Evolutionary conservation across 2,113 vertebrate genomes (phyloP), one percentile per base, ranked within the genome.

Genomic region (Triplophysa tibetana): DNA sequence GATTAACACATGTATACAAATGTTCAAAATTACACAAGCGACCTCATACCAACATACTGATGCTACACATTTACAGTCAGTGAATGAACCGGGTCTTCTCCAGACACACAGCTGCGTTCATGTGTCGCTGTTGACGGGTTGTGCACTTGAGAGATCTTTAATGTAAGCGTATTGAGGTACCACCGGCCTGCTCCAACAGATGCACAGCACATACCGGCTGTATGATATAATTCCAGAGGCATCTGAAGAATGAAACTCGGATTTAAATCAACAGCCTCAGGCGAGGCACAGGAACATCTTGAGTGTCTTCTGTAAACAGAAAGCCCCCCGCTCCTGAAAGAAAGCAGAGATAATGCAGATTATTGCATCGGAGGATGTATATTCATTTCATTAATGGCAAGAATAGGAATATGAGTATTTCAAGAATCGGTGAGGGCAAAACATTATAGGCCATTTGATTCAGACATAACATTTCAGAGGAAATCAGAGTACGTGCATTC

Each of bases 251-350:
- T 86, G 88, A 88, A 80, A 88, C 87, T 85, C 83, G 86, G 88
- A 90, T 88, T 81, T 85, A 84, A 90, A 89, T 88, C 88, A 87
- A 85, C 89, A 91, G 92, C 92, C 90, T 86, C 79, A 87, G 88
- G 84, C 87, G 80, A 88, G 87, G 87, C 88, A 90, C 75, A 56
- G 41, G 21, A 88, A 86, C 79, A 74, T 88, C 84, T 73, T 33
- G 70, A 67, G 79, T 77, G 63, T 87, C 70, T 83, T 86, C 78
- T 70, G 70, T 78, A 85, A 87, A 88, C 86, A 86, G 38, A 77
- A 79, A 72, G 56, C 62, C 63, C 41, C 41, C 69, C 19, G 23
- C 72, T 81, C 64, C 66, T 50, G 23, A 48, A 24, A 43, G 26
- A 33, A 74, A 45, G 69, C 29, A 52, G 41, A 79, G 75, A 82